A percentile compares a stretch with the other conserved stretches of the same genome.
phyloP scores from a whole-genome alignment of 2,888 invertebrate genomes.

The Parthenolecanium corni region DNA sequence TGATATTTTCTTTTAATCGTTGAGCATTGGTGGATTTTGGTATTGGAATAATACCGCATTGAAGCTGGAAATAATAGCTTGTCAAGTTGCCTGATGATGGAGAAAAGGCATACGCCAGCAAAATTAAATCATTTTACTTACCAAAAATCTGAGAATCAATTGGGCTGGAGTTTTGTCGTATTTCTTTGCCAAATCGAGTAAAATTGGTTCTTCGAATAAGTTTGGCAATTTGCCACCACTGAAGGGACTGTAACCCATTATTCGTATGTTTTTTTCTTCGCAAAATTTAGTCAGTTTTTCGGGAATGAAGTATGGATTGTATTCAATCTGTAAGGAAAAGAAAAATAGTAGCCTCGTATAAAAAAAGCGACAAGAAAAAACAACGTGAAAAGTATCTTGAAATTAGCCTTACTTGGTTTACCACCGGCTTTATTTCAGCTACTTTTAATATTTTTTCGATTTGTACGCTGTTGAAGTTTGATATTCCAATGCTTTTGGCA shows the following conservation, averaged over 20 bases:
- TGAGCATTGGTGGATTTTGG: constrained; percentile 34
- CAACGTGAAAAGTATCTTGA: not conserved
- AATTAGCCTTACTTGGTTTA: constrained; percentile 46
- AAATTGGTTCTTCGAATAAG: constrained; percentile 58
- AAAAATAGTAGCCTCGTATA: not conserved
- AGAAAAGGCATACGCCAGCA: no score
- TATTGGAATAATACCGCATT: constrained; percentile 33
- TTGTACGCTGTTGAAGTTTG: constrained; percentile 70
- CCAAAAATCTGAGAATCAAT: constrained; percentile 53
- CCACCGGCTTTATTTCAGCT: constrained; percentile 52
- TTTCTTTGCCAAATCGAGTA: constrained; percentile 50
- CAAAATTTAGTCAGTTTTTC: constrained; percentile 56
- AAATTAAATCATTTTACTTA: constrained; percentile 47
- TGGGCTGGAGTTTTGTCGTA: constrained; percentile 58
- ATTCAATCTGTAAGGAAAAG: constrained; percentile 52
- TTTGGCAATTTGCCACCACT: constrained; percentile 68
- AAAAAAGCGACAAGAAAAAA: not conserved
- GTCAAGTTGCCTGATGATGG: not conserved
- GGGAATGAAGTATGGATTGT: constrained; percentile 69
- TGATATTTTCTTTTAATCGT: constrained; percentile 33
- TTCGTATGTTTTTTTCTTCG: constrained; percentile 49
- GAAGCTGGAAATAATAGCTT: constrained; percentile 30
- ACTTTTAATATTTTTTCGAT: constrained; percentile 50
- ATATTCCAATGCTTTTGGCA: constrained; percentile 61
- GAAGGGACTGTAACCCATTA: constrained; percentile 72